Base-by-base conservation (phyloP, 92 coral and sea anemone genomes). In the Blastomussa wellsi region DNA sequence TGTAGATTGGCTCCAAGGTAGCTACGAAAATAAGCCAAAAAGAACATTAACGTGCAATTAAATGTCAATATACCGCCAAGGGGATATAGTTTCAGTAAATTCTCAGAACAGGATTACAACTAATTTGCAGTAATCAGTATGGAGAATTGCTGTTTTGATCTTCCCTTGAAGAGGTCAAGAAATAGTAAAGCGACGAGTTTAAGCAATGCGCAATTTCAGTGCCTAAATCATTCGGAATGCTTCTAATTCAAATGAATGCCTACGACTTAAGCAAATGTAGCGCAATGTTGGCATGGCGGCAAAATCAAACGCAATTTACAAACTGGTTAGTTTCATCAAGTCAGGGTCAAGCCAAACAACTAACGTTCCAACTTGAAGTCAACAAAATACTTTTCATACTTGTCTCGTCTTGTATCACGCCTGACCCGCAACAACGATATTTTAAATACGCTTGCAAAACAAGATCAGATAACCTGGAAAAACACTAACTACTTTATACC, bases 1-100 rank as follows among this genome's bases (percentile, higher is more conserved):
- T 77, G 81, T 92, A 90, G 82, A 91, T 93, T 66, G 94, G 95
- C 82, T 89, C 89, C 26, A 97, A 79, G 39, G 96, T 89, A 68
- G 84, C 99, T 97, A 79, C 26, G 37, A 47, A 82, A 72, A 37
- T 62, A 44, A 80, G 55, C 14, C 12, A 80, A 51, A 78, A 73
- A 20, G 51, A 10, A 33, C 0, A 29, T 7, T 14, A n/a, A n/a
- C n/a, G n/a, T n/a, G n/a, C 52, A 60, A 8, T 0, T 65, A 68
- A 77, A 32, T 0, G 3, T 15, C n/a, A 74, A 44, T 16, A 29
- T 19, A 75, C 28, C 9, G 19, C 7, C 68, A 32, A 38, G 10
- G 33, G 28, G 41, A 44, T 52, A 44, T 44, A 52, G n/a, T 76
- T 62, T 16, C 75, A 70, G n/a, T 13, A 33, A 5, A 70, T 70